A percentile compares a stretch with the other conserved stretches of the same genome.
Conservation (phyloP, 2,888 invertebrate species). For the Anodontia alba region DNA sequence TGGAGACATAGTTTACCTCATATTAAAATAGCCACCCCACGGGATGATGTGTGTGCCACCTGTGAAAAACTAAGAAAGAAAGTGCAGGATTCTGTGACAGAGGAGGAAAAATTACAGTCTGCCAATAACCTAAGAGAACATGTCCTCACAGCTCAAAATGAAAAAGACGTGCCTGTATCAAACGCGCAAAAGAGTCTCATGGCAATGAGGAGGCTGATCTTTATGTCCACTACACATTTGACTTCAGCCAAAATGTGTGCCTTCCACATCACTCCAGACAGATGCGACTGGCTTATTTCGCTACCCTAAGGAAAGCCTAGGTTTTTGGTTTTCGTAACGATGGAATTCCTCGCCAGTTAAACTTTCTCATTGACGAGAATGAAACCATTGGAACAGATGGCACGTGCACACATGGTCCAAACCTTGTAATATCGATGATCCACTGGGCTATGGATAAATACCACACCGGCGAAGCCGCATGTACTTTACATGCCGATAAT, state of each 20-base stretch:
- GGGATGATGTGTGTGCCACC: constrained; percentile 37
- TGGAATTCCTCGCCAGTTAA: constrained; percentile 30
- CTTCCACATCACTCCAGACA: constrained; percentile 36
- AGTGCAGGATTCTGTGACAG: constrained; percentile 20
- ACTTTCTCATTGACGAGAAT: constrained; percentile 43
- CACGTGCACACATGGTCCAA: constrained; percentile 32
- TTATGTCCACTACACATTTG: constrained; percentile 37
- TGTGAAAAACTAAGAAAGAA: constrained; percentile 28
- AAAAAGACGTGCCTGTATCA: constrained; percentile 8
- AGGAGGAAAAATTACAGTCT: constrained; percentile 30
- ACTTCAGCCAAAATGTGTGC: constrained; percentile 29
- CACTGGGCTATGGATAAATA: constrained; percentile 24
- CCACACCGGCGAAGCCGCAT: constrained; percentile 1
- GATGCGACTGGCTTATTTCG: constrained; percentile 34
- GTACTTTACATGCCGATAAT: constrained; percentile 39
- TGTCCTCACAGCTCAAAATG: constrained; percentile 19
- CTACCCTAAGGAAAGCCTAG: constrained; percentile 36
- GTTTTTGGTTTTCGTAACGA: constrained; percentile 52
- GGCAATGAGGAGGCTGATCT: neutral
- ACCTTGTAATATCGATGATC: constrained; percentile 44
- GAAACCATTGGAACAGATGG: constrained; percentile 39
- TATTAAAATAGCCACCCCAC: constrained; percentile 30
- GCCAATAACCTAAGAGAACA: constrained; percentile 14
- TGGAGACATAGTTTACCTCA: constrained; percentile 35
- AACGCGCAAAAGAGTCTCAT: neutral